Evolutionary conservation across 1,140 invertebrate species (phyloP).

Genomic region (Caenorhabditis elegans): WBcel235 BX284603.4:5528001-5528500

Average conservation of each 20-base stretch:
- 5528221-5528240: too few species aligned
- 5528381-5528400: too few species aligned
- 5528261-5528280: too few species aligned
- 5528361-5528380: too few species aligned
- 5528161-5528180: conserved; percentile 26
- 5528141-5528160: conserved; percentile 6
- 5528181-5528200: background rate
- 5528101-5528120: conserved; percentile 24
- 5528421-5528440: conserved; percentile 42
- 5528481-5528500: conserved; percentile 57
- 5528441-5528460: conserved; percentile 65
- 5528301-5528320: too few species aligned
- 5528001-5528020: background rate
- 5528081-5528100: too few species aligned
- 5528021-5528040: background rate
- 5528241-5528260: too few species aligned
- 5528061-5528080: too few species aligned
- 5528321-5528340: too few species aligned
- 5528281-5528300: too few species aligned
- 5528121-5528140: conserved; percentile 9
- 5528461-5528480: conserved; percentile 65
- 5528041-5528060: background rate
- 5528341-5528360: too few species aligned
- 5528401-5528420: too few species aligned
- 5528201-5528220: background rate